Percentiles rank a stretch among this genome's conserved stretches.
Conservation (phyloP, 1,140 invertebrate species). For the Drosophila pseudoobscura region DNA sequence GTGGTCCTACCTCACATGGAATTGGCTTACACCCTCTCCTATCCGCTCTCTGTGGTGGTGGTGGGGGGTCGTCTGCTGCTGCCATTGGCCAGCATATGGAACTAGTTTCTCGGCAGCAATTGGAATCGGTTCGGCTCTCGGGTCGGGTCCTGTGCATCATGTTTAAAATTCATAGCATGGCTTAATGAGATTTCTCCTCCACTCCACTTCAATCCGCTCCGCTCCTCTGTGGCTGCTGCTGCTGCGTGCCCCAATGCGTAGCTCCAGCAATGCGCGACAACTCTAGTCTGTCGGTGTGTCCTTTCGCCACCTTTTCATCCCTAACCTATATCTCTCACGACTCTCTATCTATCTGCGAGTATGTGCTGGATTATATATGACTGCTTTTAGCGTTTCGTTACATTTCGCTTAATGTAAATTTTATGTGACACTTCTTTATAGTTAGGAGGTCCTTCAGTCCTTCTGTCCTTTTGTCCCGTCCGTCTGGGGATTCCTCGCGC, state of each 20-base stretch:
- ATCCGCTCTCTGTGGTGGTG: slow-evolving; percentile 3
- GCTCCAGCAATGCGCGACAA: slow-evolving; percentile 26
- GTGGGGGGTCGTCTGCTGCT: slow-evolving; percentile 36
- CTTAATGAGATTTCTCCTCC: slow-evolving; percentile 69
- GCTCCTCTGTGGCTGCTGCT: slow-evolving; percentile 31
- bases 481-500: slow-evolving; percentile 30
- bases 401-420: slow-evolving; percentile 66
- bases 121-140: slow-evolving; percentile 58
- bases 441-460: slow-evolving; percentile 29
- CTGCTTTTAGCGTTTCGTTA: slow-evolving; percentile 66
- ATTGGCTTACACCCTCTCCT: slow-evolving; percentile 38
- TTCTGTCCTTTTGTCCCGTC: not conserved
- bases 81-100: slow-evolving; percentile 59
- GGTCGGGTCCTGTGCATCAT: slow-evolving; percentile 59
- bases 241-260: slow-evolving; percentile 48
- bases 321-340: slow-evolving; percentile 1
- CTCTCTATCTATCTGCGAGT: slow-evolving; percentile 17
- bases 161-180: slow-evolving; percentile 79
- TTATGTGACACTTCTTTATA: slow-evolving; percentile 74
- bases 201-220: no score
- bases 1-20: slow-evolving; percentile 68
- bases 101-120: slow-evolving; percentile 46
- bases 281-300: slow-evolving; percentile 13
- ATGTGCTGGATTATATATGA: slow-evolving; percentile 72
- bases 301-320: slow-evolving; percentile 14